Evolutionary conservation across 1,140 invertebrate genomes (phyloP).

Genomic region (Sipha flava): DNA sequence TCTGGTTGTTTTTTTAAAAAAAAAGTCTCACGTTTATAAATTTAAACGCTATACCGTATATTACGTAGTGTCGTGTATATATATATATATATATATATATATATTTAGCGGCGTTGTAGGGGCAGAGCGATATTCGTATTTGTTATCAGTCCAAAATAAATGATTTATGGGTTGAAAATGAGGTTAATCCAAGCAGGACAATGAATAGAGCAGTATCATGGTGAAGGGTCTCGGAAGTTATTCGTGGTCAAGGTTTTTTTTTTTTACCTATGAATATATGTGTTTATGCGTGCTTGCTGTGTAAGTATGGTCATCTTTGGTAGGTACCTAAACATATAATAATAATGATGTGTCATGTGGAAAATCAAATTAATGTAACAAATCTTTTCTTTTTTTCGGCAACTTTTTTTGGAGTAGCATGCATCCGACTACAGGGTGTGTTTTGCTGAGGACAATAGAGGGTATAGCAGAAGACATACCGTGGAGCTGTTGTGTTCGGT

Average conservation of each 20-base stretch:
- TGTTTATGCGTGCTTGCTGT: neutral
- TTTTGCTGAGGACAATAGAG: neutral
- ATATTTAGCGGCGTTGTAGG: too few species aligned
- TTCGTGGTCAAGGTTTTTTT: slow-evolving; percentile 25
- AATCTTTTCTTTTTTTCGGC: neutral
- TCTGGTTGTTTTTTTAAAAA: neutral
- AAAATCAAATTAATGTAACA: neutral
- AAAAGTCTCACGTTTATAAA: neutral
- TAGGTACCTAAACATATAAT: neutral
- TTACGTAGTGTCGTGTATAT: too few species aligned
- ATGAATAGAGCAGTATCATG: neutral
- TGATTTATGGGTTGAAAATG: slow-evolving; percentile 5
- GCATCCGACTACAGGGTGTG: neutral
- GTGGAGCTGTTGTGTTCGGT: neutral
- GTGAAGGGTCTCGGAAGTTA: neutral
- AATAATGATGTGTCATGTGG: neutral
- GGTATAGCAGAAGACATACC: neutral
- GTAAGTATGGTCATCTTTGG: neutral
- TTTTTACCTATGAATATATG: neutral
- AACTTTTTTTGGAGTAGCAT: neutral
- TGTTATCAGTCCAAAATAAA: neutral
- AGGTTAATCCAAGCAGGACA: neutral
- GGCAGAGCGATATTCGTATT: too few species aligned
- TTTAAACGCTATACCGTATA: too few species aligned
- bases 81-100: too few species aligned